Percentiles rank a stretch among this genome's conserved stretches.
These are phyloP conservation scores for Agrotis exclamationis DNA, from an alignment of 2,888 invertebrate genomes.

Conservation along the genomic window DNA sequence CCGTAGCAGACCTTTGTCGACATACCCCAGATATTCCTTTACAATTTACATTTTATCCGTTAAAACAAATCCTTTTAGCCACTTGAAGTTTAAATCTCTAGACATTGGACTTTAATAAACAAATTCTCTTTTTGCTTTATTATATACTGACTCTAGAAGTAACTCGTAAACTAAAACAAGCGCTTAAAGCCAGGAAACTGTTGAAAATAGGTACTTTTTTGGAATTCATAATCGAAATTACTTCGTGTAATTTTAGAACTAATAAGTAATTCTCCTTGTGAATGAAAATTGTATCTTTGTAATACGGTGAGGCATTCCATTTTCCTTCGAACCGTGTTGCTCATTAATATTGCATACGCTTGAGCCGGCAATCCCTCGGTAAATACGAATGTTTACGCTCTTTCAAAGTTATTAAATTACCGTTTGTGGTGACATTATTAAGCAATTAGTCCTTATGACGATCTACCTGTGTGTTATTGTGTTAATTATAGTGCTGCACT, in stretches of 20 bases:
- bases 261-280: slow-evolving; percentile 38
- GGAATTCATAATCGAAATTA: slow-evolving; percentile 20
- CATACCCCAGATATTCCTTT: neutral
- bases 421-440: slow-evolving; percentile 33
- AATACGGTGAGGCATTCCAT: slow-evolving; percentile 12
- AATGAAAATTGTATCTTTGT: slow-evolving; percentile 22
- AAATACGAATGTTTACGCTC: slow-evolving; percentile 25
- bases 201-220: slow-evolving; percentile 7
- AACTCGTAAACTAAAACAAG: slow-evolving; percentile 10
- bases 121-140: slow-evolving; percentile 23
- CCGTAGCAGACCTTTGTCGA: neutral
- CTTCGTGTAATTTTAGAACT: slow-evolving; percentile 20
- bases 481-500: slow-evolving; percentile 46
- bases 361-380: slow-evolving; percentile 3
- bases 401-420: slow-evolving; percentile 30
- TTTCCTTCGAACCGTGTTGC: neutral
- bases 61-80: neutral
- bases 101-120: slow-evolving; percentile 43
- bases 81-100: slow-evolving; percentile 10
- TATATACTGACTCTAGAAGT: neutral
- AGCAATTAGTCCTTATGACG: slow-evolving; percentile 40
- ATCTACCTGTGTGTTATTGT: slow-evolving; percentile 33
- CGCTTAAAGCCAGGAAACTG: neutral
- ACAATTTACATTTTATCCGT: neutral
- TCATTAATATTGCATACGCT: slow-evolving; percentile 33